phyloP scores from a whole-genome alignment of 2,888 invertebrate genomes.

The Callimorpha dominula region DNA sequence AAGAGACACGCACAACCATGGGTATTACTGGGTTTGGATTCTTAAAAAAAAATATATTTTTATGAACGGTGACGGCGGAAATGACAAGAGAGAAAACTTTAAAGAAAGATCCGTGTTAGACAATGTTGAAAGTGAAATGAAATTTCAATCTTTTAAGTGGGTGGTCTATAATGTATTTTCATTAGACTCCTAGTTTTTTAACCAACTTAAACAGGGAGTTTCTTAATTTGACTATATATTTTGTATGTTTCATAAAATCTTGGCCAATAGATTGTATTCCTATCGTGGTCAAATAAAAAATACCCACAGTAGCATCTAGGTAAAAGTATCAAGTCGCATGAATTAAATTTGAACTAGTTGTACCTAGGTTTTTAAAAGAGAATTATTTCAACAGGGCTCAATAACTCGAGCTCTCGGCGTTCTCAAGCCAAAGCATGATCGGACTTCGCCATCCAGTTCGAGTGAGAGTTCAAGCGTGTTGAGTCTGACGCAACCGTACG shows the following conservation, averaged over 20 bases:
- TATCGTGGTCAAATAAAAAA: no score
- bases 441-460: conserved; percentile 89
- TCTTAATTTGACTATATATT: no score
- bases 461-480: conserved; percentile 88
- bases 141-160: background rate
- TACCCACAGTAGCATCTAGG: no score
- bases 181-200: background rate
- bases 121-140: background rate
- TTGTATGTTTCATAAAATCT: no score
- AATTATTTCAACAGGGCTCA: conserved; percentile 87
- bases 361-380: background rate
- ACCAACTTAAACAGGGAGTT: no score
- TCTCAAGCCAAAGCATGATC: conserved; percentile 87
- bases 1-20: background rate
- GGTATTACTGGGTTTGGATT: no score
- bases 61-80: no score
- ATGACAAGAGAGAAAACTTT: background rate
- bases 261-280: no score
- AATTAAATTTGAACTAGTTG: no score
- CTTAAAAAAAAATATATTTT: no score
- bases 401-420: conserved; percentile 91
- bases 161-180: background rate
- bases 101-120: background rate
- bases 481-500: conserved; percentile 83
- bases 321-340: no score